Percentiles rank a stretch among this genome's conserved stretches.
These are phyloP conservation scores for Hydrocynus forskahlii DNA, from an alignment of 2,797 vertebrate species.

Conservation along the genomic window DNA sequence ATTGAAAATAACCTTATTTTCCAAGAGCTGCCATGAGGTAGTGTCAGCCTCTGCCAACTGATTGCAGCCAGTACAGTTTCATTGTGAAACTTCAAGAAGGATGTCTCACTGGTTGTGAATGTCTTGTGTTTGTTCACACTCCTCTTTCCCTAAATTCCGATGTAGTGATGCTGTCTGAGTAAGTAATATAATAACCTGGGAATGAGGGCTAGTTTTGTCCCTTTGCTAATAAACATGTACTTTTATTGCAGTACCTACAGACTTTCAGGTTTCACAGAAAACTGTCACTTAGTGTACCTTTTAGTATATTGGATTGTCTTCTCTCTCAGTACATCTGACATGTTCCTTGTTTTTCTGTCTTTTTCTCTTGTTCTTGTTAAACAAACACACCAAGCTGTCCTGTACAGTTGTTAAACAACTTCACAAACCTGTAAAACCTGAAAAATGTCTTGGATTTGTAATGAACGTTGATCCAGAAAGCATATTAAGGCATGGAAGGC, in stretches of 20 bases:
- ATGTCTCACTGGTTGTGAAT: neutral
- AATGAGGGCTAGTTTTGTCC: neutral
- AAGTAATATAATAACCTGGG: neutral
- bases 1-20: neutral
- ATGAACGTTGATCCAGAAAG: neutral
- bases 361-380: too few species aligned
- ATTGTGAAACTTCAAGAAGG: neutral
- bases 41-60: neutral
- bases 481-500: neutral
- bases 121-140: neutral
- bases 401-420: neutral
- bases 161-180: neutral
- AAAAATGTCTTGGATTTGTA: neutral
- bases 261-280: neutral
- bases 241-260: neutral
- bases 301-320: neutral
- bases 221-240: neutral
- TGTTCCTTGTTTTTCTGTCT: neutral
- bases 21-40: neutral
- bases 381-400: neutral
- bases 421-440: neutral
- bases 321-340: too few species aligned
- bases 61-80: neutral
- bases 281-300: neutral
- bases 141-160: neutral